phyloP scores from a whole-genome alignment of 2,113 vertebrate genomes.

The Burhinus bistriatus region DNA sequence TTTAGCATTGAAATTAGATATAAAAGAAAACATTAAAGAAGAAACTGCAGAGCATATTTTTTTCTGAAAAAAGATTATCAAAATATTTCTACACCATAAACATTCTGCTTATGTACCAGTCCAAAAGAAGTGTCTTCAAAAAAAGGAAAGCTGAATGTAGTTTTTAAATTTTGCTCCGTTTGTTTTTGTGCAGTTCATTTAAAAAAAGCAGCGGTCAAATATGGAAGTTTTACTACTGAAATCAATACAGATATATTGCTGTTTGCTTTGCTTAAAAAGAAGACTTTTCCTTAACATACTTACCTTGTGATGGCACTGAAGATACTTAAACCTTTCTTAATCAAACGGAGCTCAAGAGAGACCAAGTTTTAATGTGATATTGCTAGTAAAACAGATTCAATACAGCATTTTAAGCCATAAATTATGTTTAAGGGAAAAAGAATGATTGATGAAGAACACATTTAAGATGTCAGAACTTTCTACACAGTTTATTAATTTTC shows the following conservation, averaged over 20 bases:
- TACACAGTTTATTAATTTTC: conserved; percentile 24
- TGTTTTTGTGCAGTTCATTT: conserved; percentile 31
- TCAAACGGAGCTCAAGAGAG: conserved; percentile 68
- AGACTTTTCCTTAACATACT: conserved; percentile 72
- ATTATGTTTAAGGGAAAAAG: conserved; percentile 37
- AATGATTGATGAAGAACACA: conserved; percentile 45
- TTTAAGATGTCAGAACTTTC: conserved; percentile 22
- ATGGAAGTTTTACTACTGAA: conserved; percentile 27
- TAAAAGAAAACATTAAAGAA: conserved; percentile 55
- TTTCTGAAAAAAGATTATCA: conserved; percentile 70
- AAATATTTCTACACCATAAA: conserved; percentile 71
- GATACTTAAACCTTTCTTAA: conserved; percentile 68
- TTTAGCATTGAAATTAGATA: conserved; percentile 64
- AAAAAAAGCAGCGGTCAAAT: neutral
- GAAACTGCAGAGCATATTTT: conserved; percentile 47
- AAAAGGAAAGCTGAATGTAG: neutral
- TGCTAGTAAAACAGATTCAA: conserved; percentile 58
- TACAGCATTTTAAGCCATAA: conserved; percentile 84
- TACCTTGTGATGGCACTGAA: conserved; percentile 77
- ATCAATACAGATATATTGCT: conserved; percentile 32
- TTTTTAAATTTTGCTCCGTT: conserved; percentile 43
- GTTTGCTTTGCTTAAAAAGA: neutral
- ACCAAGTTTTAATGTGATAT: conserved; percentile 48
- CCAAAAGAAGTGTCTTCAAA: conserved; percentile 18
- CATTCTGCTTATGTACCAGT: conserved; percentile 41